Base-by-base conservation (phyloP, 2,888 invertebrate species). In the Drosophila prolongata region DNA sequence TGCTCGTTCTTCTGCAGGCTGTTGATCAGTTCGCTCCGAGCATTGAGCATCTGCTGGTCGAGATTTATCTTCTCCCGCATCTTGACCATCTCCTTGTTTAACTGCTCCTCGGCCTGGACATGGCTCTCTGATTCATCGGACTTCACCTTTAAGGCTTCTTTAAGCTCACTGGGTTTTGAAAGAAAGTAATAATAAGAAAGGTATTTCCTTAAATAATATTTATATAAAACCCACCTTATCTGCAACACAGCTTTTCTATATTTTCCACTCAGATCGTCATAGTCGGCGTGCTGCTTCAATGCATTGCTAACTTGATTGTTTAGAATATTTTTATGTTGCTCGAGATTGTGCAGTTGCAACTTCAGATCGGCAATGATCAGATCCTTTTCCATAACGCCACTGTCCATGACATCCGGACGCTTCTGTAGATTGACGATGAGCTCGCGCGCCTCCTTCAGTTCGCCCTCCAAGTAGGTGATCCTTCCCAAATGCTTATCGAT, bases 1-100 rank as follows among this genome's bases (percentile, higher is more conserved):
- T 68, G 71, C 43, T 92, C 92, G 19, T 82, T 89, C 34, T 85
- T 60, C 54, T 91, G 90, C 14, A 78, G 50, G 4, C 8, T 27
- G 13, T 80, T 81, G 9, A 92, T 91, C 10, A 90, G 53, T 3
- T 87, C 87, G 37, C 81, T 69, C 6, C 91, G 91, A 10, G 89
- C 76, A 10, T 79, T 67, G 3, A 92, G 72, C 44, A 90, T 13
- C 14, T 90, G 80, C 9, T 79, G 83, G 59, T 91, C 81, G 6
- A 83, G 77, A 9, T 77, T 72, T 2, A 87, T 69, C 16, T 90
- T 81, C 4, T 91, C 89, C 16, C 90, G 85, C 14, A 91, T 61
- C 10, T 84, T 87, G 6, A 62, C 58, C 1, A 90, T 64, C 16
- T 90, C 85, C 1, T 55, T 66, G 2, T 60, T 79, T 24, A 82